phyloP scores from a whole-genome alignment of 2,113 vertebrate genomes.

The Labrus mixtus region DNA sequence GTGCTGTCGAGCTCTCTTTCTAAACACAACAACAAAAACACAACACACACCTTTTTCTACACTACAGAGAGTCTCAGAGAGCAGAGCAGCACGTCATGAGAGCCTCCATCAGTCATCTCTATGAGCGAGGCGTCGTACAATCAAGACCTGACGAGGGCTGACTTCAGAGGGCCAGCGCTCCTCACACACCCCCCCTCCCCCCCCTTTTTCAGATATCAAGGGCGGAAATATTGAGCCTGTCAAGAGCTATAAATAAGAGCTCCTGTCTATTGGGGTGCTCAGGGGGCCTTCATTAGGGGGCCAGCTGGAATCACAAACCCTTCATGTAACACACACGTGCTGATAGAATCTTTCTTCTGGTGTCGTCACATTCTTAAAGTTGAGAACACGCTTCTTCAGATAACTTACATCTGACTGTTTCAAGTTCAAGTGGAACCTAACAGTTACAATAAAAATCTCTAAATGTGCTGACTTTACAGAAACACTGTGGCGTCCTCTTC shows the following conservation, averaged over 20 bases:
- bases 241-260: slow-evolving; percentile 65
- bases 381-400: no score
- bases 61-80: slow-evolving; percentile 48
- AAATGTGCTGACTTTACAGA: no score
- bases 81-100: slow-evolving; percentile 26
- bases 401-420: no score
- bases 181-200: slow-evolving; percentile 22
- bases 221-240: slow-evolving; percentile 53
- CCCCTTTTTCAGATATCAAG: slow-evolving; percentile 44
- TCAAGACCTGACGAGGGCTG: slow-evolving; percentile 41
- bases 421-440: no score
- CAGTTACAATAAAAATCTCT: no score
- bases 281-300: slow-evolving; percentile 38
- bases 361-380: background rate
- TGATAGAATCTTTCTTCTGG: slow-evolving; percentile 26
- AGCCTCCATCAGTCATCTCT: slow-evolving; percentile 35
- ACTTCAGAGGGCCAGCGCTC: slow-evolving; percentile 36
- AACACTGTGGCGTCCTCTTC: no score
- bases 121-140: slow-evolving; percentile 13
- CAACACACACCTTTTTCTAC: slow-evolving; percentile 25
- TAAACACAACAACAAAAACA: slow-evolving; percentile 12
- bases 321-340: no score
- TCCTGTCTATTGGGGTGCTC: slow-evolving; percentile 57
- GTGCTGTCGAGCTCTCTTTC: slow-evolving; percentile 23
- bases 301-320: slow-evolving; percentile 5